Conservation (phyloP, 2,888 invertebrate genomes). For the Xanthostigma xanthostigma region DNA sequence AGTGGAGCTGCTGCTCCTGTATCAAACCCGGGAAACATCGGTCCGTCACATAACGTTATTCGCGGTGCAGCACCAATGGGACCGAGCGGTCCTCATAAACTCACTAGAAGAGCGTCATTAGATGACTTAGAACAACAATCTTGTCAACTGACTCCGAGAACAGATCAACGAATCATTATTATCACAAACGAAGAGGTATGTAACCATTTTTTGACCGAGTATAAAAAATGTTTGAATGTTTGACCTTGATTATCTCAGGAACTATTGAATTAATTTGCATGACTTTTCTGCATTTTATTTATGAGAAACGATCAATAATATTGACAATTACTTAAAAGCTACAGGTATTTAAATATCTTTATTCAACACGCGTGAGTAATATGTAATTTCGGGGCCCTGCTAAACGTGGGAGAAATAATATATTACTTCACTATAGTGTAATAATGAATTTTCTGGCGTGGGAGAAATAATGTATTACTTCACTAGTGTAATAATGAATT, state of each 20-base stretch:
- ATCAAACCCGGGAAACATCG: too few relatives aligned
- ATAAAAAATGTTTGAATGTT: constrained; percentile 18
- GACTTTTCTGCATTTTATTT: not conserved
- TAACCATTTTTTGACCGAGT: not conserved
- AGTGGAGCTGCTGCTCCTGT: not conserved
- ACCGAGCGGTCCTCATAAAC: constrained; percentile 23
- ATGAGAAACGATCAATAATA: too few relatives aligned
- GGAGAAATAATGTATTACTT: too few relatives aligned
- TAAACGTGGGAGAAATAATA: too few relatives aligned
- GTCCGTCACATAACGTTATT: too few relatives aligned
- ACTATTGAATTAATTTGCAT: constrained; percentile 21
- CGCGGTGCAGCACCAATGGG: constrained; percentile 5
- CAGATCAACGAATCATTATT: constrained; percentile 67
- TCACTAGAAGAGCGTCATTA: constrained; percentile 56
- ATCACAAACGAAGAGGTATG: constrained; percentile 59
- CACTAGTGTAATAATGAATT: too few relatives aligned
- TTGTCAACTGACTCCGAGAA: constrained; percentile 63
- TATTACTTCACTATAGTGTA: too few relatives aligned
- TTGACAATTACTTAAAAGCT: too few relatives aligned
- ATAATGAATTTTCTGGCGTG: too few relatives aligned
- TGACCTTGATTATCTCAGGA: constrained; percentile 12
- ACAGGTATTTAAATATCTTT: too few relatives aligned
- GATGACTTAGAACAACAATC: constrained; percentile 72
- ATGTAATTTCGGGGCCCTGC: too few relatives aligned
- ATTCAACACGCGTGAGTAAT: too few relatives aligned